Evolutionary conservation across 2,113 vertebrate genomes (phyloP).

Genomic region (Riparia riparia): DNA sequence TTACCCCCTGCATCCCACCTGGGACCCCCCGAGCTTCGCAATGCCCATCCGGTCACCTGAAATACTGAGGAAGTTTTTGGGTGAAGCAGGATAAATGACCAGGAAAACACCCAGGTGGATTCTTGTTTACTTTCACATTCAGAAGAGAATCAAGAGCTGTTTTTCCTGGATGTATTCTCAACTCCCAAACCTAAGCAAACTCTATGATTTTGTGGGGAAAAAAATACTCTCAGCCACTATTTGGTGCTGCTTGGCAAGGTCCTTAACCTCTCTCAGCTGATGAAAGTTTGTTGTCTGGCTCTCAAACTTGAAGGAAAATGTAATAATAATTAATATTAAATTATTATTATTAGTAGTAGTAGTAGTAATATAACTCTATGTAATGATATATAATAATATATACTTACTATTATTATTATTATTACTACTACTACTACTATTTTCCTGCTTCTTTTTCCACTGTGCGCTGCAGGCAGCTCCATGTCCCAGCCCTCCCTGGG

Average conservation of each 20-base stretch:
- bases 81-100: background rate
- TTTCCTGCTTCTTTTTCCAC: background rate
- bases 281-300: background rate
- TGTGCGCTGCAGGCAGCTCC: background rate
- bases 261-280: background rate
- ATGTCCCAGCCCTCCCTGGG: background rate
- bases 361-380: too few species aligned
- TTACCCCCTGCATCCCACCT: background rate
- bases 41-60: accelerated
- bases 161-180: background rate
- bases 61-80: background rate
- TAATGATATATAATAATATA: too few species aligned
- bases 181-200: background rate
- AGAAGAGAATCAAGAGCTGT: background rate
- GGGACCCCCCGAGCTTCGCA: background rate
- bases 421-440: accelerated
- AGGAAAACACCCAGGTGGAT: background rate
- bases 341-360: too few species aligned
- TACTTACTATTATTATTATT: background rate
- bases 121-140: background rate
- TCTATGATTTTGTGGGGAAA: background rate
- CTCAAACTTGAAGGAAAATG: background rate
- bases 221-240: accelerated
- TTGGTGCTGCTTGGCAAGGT: background rate
- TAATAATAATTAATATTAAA: background rate